Conservation (phyloP, 2,797 vertebrate genomes). For the Crypturellus tataupa region DNA sequence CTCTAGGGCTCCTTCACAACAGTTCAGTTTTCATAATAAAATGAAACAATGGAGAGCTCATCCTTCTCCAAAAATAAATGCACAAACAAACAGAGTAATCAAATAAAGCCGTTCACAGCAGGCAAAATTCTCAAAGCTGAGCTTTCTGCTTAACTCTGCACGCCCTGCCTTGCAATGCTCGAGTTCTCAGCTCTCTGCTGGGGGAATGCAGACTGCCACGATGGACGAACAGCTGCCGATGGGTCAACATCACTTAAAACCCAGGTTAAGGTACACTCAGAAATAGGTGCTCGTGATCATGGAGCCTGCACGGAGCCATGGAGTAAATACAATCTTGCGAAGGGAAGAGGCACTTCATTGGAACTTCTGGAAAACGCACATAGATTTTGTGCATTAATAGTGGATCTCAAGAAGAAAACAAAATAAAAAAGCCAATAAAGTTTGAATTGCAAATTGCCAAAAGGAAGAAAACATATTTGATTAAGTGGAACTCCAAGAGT, state of each 20-base stretch:
- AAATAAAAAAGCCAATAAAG: constrained; percentile 4
- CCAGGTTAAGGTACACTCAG: not conserved
- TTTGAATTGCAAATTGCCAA: not conserved
- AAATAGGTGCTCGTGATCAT: not conserved
- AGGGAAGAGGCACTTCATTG: not conserved
- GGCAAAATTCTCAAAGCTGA: constrained; percentile 15
- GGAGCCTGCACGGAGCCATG: not conserved
- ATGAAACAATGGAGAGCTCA: constrained; percentile 54
- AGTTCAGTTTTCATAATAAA: constrained; percentile 39
- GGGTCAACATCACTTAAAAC: not conserved
- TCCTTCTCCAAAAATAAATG: constrained; percentile 67
- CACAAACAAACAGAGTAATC: constrained; percentile 48
- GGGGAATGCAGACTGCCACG: not conserved
- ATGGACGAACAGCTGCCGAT: not conserved
- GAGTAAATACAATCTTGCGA: not conserved
- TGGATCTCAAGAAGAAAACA: not conserved
- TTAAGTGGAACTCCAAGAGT: constrained; percentile 7
- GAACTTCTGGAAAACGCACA: not conserved
- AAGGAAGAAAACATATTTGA: not conserved
- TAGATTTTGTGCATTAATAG: not conserved
- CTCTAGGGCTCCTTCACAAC: constrained; percentile 25
- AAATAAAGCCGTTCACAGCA: constrained; percentile 55
- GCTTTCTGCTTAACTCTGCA: constrained; percentile 41
- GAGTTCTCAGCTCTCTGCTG: not conserved
- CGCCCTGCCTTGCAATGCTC: not conserved